Conservation (phyloP, 2,113 vertebrate species). For the Cichladusa arquata region DNA sequence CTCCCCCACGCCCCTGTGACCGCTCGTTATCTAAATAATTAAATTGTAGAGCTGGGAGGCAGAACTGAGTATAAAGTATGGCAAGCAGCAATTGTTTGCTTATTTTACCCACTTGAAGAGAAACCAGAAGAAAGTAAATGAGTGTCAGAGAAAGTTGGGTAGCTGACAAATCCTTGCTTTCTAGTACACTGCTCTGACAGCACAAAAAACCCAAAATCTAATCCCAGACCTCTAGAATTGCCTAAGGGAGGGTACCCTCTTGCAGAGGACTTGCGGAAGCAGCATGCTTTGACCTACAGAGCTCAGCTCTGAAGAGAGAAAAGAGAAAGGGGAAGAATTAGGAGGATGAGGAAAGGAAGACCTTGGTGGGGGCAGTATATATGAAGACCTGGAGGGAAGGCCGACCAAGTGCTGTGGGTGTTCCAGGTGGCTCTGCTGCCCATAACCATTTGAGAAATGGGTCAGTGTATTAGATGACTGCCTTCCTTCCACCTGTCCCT, state of each 20-base stretch:
- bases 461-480: background rate
- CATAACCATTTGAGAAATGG: background rate
- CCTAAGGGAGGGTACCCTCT: background rate
- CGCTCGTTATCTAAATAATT: background rate
- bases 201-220: background rate
- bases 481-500: background rate
- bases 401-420: background rate
- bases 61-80: background rate
- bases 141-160: background rate
- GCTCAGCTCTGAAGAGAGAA: background rate
- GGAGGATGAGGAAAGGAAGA: background rate
- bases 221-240: background rate
- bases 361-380: background rate
- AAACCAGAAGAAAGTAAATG: background rate
- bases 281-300: background rate
- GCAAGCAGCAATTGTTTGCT: background rate
- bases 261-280: background rate
- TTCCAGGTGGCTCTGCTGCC: background rate
- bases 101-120: background rate
- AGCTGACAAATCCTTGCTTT: background rate
- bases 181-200: background rate
- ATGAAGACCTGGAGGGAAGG: background rate
- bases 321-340: background rate
- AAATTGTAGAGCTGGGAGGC: background rate
- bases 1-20: accelerated